A percentile compares a stretch with the other conserved stretches of the same genome.
Evolutionary conservation across 2,113 vertebrate species (phyloP).

Genomic region (Taurulus bubalis): DNA sequence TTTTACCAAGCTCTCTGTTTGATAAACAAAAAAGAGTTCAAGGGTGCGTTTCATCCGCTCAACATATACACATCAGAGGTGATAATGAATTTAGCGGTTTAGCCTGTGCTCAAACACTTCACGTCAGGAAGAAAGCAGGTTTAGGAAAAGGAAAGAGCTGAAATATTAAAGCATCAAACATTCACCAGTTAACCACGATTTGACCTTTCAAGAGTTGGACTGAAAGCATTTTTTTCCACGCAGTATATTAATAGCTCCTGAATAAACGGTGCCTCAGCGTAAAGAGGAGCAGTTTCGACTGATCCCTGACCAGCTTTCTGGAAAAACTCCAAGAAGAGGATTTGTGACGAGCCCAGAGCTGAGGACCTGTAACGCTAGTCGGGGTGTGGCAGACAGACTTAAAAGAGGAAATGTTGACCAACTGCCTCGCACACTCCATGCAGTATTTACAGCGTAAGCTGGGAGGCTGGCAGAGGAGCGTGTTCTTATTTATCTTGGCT

Average conservation of each 20-base stretch:
- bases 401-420: slow-evolving; percentile 68
- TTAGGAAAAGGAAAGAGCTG: not conserved
- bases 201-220: not conserved
- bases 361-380: slow-evolving; percentile 19
- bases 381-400: slow-evolving; percentile 54
- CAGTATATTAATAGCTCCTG: not conserved
- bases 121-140: not conserved
- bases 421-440: slow-evolving; percentile 50
- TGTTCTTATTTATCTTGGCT: slow-evolving; percentile 82
- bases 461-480: slow-evolving; percentile 70
- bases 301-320: slow-evolving; percentile 30
- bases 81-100: slow-evolving; percentile 42
- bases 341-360: slow-evolving; percentile 8
- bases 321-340: slow-evolving; percentile 5
- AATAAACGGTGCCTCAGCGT: not conserved
- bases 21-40: slow-evolving; percentile 75
- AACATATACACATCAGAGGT: slow-evolving; percentile 46
- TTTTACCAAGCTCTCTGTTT: slow-evolving; percentile 72
- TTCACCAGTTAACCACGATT: not conserved
- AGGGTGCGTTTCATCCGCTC: slow-evolving; percentile 67
- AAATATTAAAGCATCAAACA: not conserved
- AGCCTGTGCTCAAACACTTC: not conserved
- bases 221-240: not conserved
- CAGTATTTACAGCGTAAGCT: slow-evolving; percentile 76
- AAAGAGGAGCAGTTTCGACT: slow-evolving; percentile 9